Percentiles rank a stretch among this genome's conserved stretches.
Conservation (phyloP, 2,888 invertebrate species). For the Nemurella pictetii region DNA sequence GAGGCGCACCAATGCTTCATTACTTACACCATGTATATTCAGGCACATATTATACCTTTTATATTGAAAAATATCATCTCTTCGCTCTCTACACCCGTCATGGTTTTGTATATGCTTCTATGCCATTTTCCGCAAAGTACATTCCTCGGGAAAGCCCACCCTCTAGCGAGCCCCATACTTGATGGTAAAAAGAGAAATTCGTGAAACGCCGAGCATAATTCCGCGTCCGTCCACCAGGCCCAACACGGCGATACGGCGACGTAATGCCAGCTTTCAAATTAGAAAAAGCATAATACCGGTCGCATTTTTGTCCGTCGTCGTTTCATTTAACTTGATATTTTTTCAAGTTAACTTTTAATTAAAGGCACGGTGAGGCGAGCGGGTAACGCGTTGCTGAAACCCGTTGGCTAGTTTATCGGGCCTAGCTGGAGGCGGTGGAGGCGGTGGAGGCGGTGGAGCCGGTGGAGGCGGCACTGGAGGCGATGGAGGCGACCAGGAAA, state of each 20-base stretch:
- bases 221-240: not conserved
- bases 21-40: not conserved
- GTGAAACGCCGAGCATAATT: not conserved
- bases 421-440: no score
- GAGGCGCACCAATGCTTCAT: not conserved
- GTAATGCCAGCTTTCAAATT: not conserved
- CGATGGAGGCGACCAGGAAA: no score
- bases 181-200: no score
- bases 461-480: no score
- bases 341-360: not conserved
- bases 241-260: not conserved
- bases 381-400: not conserved
- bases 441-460: no score
- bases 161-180: no score
- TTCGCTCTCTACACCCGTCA: not conserved
- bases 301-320: not conserved
- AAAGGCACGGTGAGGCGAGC: not conserved
- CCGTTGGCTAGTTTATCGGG: no score
- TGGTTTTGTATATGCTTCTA: not conserved
- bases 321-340: not conserved
- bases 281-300: not conserved
- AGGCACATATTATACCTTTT: not conserved
- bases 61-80: not conserved
- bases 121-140: not conserved
- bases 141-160: not conserved